Conservation (phyloP, 2,888 invertebrate genomes). For the Drosophila affinis region DNA sequence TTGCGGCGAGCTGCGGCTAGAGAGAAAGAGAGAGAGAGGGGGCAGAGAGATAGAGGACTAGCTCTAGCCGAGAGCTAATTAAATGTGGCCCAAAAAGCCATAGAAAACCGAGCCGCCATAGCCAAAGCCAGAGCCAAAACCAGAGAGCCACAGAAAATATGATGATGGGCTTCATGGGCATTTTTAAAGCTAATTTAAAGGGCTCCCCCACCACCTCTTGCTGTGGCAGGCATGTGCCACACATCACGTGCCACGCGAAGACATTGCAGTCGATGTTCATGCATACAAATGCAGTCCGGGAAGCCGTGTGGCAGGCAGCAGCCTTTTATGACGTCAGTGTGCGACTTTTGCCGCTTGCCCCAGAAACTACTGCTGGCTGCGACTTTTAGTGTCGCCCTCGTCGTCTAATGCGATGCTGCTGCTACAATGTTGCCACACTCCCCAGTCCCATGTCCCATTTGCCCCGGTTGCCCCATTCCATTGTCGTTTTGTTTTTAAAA, state of each 20-base stretch:
- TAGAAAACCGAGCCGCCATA: constrained; percentile 37
- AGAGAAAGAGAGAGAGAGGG: not conserved
- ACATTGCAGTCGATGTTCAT: constrained; percentile 70
- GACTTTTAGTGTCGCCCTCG: constrained; percentile 53
- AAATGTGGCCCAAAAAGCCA: constrained; percentile 64
- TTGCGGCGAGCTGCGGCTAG: constrained; percentile 49
- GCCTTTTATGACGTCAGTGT: constrained; percentile 72
- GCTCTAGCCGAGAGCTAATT: constrained; percentile 60
- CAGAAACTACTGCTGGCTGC: constrained; percentile 55
- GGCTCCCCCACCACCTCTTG: not conserved
- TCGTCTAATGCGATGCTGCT: constrained; percentile 61
- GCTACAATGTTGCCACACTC: constrained; percentile 56
- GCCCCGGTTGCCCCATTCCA: constrained; percentile 4
- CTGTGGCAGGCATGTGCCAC: constrained; percentile 64
- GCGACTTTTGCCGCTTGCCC: constrained; percentile 48
- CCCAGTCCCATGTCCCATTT: constrained; percentile 4
- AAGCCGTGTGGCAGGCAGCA: constrained; percentile 37
- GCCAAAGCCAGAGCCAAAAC: not conserved
- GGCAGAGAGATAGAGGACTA: not conserved
- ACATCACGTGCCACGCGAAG: constrained; percentile 75
- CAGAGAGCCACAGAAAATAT: constrained; percentile 30
- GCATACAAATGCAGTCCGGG: constrained; percentile 73
- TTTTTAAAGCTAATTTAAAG: constrained; percentile 75
- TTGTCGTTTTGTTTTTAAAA: constrained; percentile 66
- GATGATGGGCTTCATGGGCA: constrained; percentile 28